Base-by-base conservation (phyloP, 2,113 vertebrate species). In the Fregata magnificens region DNA sequence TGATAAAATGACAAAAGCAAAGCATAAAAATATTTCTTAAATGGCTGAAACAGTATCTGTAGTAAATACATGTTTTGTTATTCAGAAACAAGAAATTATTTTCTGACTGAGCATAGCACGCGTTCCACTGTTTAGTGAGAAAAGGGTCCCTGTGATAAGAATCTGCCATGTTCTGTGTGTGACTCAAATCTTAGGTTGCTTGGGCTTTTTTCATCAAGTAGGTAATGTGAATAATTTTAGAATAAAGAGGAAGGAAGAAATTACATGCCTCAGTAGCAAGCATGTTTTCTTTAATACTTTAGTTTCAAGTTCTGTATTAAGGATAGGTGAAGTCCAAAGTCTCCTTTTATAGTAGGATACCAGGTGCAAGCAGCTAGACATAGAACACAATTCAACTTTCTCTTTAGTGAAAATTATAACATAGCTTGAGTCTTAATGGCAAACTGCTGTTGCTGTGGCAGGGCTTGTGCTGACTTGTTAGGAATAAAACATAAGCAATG, bases 191-290 rank as follows among this genome's bases (percentile, higher is more conserved):
- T 88, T 81, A 10, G 74, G 61, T 58, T 81, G 58, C 82, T 71
- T 71, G 73, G 47, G 15, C 26, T 80, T 76, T 73, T 82, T 73
- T 55, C 10, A 26, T 93, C 63, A 36, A 56, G 88, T 55, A 86
- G 77, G 71, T 93, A 86, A 88, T 4, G 11, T 86, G 91, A 82
- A 58, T 91, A 86, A 93, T 92, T 96, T 95, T 93, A 95, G 91
- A 88, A 62, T 74, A 80, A 96, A 93, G 95, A 88, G 96, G 93
- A 96, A 97, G 97, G 83, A 96, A 95, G 90, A 91, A 82, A 95
- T 95, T 91, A 89, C 80, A 87, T 56, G 95, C 93, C 62, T 92
- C 88, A 87, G 83, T 85, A 93, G 86, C 52, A 72, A 88, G 81
- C 10, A 6, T 89, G 81, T 89, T 85, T 88, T 82, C 65, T 94